These are phyloP conservation scores for Lepidocyrtoides sp. DNA, from an alignment of 2,888 invertebrate genomes.

Conservation along the genomic window DNA sequence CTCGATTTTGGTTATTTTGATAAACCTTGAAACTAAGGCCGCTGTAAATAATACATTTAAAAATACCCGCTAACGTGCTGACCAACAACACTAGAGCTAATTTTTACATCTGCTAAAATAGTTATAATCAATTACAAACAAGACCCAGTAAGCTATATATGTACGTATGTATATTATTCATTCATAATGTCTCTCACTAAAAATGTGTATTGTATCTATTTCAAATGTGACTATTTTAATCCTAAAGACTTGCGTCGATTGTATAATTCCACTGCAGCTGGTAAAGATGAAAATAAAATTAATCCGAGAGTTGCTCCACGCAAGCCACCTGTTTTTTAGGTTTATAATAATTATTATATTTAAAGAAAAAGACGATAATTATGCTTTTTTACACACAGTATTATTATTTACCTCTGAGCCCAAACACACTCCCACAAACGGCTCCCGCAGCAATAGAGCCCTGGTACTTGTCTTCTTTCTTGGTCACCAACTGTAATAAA, in stretches of 20 bases:
- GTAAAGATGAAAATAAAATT: conserved; percentile 67
- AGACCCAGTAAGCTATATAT: too few species aligned
- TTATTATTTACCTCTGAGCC: conserved; percentile 67
- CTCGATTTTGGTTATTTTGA: too few species aligned
- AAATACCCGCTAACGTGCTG: too few species aligned
- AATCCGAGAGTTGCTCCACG: conserved; percentile 67
- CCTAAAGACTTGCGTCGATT: conserved; percentile 48
- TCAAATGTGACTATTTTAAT: conserved; percentile 33
- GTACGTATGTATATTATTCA: too few species aligned
- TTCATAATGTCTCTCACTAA: too few species aligned
- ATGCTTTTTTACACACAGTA: neutral
- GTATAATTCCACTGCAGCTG: conserved; percentile 63
- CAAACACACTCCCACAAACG: conserved; percentile 76
- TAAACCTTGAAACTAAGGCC: too few species aligned
- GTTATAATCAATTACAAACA: too few species aligned
- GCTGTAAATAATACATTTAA: too few species aligned
- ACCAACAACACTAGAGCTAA: too few species aligned
- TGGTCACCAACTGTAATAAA: conserved; percentile 70
- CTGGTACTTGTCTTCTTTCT: conserved; percentile 73
- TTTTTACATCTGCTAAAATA: too few species aligned
- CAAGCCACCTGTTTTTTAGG: conserved; percentile 53
- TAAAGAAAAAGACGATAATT: neutral
- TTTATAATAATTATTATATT: neutral
- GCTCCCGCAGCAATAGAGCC: conserved; percentile 79
- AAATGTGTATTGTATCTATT: too few species aligned